Evolutionary conservation across 2,888 invertebrate species (phyloP).

Genomic region (Hofmannophila pseudospretella): DNA sequence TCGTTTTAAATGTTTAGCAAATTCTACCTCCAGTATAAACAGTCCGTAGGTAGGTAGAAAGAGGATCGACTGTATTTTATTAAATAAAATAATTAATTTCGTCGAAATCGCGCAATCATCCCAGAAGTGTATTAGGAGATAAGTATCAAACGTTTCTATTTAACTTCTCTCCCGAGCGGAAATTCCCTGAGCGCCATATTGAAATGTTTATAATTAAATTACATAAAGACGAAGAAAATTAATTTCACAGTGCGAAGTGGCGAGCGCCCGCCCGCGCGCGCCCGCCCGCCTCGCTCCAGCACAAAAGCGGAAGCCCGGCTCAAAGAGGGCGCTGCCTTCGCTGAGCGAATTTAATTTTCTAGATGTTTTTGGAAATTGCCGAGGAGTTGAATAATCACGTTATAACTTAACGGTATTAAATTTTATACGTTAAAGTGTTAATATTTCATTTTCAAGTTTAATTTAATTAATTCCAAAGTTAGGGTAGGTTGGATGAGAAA

Average conservation of each 20-base stretch:
- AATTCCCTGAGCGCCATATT: constrained; percentile 76
- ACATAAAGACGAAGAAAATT: constrained; percentile 79
- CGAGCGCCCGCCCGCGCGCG: constrained; percentile 35
- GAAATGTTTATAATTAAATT: constrained; percentile 79
- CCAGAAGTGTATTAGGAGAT: constrained; percentile 74
- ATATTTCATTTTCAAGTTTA: constrained; percentile 79
- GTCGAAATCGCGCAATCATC: constrained; percentile 67
- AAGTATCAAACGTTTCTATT: constrained; percentile 78
- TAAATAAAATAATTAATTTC: constrained; percentile 59
- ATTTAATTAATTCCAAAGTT: constrained; percentile 77
- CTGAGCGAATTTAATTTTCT: constrained; percentile 71
- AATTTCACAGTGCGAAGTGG: constrained; percentile 76
- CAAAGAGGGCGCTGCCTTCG: constrained; percentile 60
- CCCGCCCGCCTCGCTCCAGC: constrained; percentile 19
- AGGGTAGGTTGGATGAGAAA: constrained; percentile 39
- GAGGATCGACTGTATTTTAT: constrained; percentile 14
- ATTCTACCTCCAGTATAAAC: too few species aligned
- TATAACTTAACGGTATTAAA: constrained; percentile 77
- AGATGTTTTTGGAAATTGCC: constrained; percentile 73
- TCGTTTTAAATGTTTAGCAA: too few species aligned
- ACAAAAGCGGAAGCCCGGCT: constrained; percentile 46
- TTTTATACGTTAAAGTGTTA: constrained; percentile 78
- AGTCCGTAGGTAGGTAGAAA: neutral
- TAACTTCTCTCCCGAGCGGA: constrained; percentile 71
- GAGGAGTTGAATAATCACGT: constrained; percentile 76